Evolutionary conservation across 2,888 invertebrate species (phyloP).

Genomic region (Alsophila aescularia): DNA sequence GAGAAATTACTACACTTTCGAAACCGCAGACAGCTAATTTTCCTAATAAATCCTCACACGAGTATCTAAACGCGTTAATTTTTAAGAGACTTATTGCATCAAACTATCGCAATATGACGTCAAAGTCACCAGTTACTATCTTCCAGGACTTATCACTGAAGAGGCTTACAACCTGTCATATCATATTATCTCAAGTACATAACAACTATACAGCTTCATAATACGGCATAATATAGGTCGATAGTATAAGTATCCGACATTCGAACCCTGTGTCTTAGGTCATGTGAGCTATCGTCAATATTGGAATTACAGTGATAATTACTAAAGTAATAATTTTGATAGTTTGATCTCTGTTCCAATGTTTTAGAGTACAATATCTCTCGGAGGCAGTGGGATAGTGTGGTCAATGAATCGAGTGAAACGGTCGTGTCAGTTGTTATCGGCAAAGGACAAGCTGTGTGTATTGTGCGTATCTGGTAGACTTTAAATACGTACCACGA

Average conservation of each 20-base stretch:
- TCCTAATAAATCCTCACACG: neutral
- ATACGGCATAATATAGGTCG: neutral
- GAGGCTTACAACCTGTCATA: slow-evolving; percentile 3
- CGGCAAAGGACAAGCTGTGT: slow-evolving; percentile 14
- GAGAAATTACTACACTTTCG: too few relatives aligned
- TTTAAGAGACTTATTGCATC: neutral
- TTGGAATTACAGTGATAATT: slow-evolving; percentile 17
- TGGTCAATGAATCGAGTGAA: slow-evolving; percentile 31
- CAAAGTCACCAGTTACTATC: slow-evolving; percentile 9
- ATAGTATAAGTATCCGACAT: slow-evolving; percentile 12
- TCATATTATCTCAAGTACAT: neutral
- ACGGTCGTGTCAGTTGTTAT: slow-evolving; percentile 20
- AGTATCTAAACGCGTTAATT: neutral
- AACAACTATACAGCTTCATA: neutral
- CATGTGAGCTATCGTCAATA: slow-evolving; percentile 24
- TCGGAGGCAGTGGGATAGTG: neutral
- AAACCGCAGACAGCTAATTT: too few relatives aligned
- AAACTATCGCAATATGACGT: slow-evolving; percentile 10
- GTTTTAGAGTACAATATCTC: neutral
- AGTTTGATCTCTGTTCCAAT: slow-evolving; percentile 10
- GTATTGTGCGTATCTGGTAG: slow-evolving; percentile 8
- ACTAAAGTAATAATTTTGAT: neutral
- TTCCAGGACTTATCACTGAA: slow-evolving; percentile 1
- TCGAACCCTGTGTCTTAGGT: slow-evolving; percentile 24
- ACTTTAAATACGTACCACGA: slow-evolving; percentile 9